Conservation (phyloP, 2,113 vertebrate genomes). For the Antechinus stuartii region DNA sequence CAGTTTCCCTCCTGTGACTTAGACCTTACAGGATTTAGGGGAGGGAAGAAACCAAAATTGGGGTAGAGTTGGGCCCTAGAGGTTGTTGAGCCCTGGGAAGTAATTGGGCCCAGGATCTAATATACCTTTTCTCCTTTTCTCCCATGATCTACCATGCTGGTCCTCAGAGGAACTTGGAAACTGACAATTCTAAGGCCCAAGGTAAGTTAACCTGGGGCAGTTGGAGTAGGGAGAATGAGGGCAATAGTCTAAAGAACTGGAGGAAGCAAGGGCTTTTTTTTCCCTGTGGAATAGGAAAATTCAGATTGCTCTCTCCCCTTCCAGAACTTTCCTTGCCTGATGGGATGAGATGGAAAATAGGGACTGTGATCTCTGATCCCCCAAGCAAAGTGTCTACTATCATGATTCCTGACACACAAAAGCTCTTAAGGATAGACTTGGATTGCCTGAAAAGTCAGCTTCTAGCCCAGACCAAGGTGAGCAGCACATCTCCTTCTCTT, state of each 20-base stretch:
- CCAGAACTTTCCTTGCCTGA: background rate
- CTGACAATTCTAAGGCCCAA: slow-evolving; percentile 50
- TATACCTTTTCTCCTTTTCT: background rate
- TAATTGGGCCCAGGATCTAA: background rate
- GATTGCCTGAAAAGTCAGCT: slow-evolving; percentile 80
- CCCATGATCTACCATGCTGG: background rate
- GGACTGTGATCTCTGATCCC: background rate
- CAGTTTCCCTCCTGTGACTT: background rate
- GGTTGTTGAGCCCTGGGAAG: background rate
- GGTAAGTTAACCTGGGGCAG: slow-evolving; percentile 51
- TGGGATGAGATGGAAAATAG: background rate
- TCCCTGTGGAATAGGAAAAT: background rate
- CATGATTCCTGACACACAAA: slow-evolving; percentile 67
- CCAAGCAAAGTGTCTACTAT: slow-evolving; percentile 41
- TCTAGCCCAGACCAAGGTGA: slow-evolving; percentile 79
- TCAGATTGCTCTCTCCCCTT: background rate
- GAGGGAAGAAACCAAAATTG: background rate
- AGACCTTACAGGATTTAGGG: background rate
- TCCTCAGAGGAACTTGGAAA: slow-evolving; percentile 65
- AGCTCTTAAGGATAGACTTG: slow-evolving; percentile 70
- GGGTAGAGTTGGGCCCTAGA: background rate
- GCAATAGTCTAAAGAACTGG: background rate
- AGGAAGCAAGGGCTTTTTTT: background rate
- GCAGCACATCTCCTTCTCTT: rapidly evolving
- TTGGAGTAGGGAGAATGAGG: background rate